Evolutionary conservation across 2,113 vertebrate species (phyloP).

Genomic region (Willisornis vidua): DNA sequence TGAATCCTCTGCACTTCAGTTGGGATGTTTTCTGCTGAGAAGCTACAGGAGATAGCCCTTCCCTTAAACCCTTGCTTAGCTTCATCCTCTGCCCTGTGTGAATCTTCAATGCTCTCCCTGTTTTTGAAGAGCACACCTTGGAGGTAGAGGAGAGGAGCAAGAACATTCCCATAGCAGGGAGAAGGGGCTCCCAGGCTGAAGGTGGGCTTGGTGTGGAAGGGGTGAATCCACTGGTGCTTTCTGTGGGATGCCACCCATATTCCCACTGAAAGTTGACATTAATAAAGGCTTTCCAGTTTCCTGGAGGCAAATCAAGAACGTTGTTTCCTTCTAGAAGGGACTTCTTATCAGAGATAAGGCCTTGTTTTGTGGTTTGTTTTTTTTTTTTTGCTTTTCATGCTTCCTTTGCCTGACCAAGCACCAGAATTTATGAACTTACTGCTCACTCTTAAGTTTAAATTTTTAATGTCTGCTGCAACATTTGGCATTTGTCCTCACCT

Average conservation of each 20-base stretch:
- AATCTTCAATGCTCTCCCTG: not conserved
- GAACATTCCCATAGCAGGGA: rapidly evolving
- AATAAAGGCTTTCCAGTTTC: not conserved
- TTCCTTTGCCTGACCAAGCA: not conserved
- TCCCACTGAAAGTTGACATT: not conserved
- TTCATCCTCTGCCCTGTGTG: not conserved
- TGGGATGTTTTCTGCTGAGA: not conserved
- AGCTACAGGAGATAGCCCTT: not conserved
- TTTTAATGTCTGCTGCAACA: not conserved
- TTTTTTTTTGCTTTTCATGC: not conserved
- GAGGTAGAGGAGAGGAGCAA: not conserved
- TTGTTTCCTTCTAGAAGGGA: not conserved
- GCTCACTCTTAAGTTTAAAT: not conserved
- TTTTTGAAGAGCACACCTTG: not conserved
- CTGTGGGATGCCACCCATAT: not conserved
- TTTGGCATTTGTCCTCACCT: not conserved
- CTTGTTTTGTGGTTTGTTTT: not conserved
- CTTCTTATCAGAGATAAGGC: not conserved
- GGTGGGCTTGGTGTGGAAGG: not conserved
- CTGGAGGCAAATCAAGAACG: not conserved
- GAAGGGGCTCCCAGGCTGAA: not conserved
- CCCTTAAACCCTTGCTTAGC: not conserved
- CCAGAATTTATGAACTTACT: not conserved
- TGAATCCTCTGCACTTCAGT: not conserved
- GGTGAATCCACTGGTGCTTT: rapidly evolving